A percentile compares a stretch with the other conserved stretches of the same genome.
Evolutionary conservation across 92 coral and sea anemone species (phyloP).

Genomic region (Parazoanthus swiftii): DNA sequence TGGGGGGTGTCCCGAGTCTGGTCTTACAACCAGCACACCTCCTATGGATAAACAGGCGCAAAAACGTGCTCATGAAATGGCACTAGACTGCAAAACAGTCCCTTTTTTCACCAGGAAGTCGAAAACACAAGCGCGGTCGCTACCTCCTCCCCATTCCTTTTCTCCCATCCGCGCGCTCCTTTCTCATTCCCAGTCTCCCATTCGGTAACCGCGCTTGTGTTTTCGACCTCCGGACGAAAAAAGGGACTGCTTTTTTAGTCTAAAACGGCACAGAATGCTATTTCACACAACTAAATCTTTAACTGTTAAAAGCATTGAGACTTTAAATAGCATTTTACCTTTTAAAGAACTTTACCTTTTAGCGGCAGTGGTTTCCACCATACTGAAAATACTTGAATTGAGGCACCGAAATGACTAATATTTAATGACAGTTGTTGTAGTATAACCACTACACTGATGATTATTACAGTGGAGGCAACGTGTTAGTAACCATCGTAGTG

Average conservation of each 20-base stretch:
- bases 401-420: neutral
- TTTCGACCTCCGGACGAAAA: no score
- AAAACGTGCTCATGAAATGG: neutral
- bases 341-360: neutral
- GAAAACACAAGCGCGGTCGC: no score
- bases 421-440: neutral
- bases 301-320: no score
- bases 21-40: constrained; percentile 77
- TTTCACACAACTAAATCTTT: neutral
- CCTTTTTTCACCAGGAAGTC: no score
- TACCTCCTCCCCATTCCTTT: no score
- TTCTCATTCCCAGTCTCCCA: no score
- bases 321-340: no score
- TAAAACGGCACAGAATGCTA: neutral
- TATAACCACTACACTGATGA: neutral
- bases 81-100: no score
- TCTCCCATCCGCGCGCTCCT: no score
- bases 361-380: neutral
- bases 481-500: neutral
- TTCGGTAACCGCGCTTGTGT: no score
- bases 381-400: neutral
- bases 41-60: neutral
- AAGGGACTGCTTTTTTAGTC: no score
- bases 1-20: constrained; percentile 87
- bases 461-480: no score